Base-by-base conservation (phyloP, 2,797 vertebrate genomes). In the Cossypha polioptera region DNA sequence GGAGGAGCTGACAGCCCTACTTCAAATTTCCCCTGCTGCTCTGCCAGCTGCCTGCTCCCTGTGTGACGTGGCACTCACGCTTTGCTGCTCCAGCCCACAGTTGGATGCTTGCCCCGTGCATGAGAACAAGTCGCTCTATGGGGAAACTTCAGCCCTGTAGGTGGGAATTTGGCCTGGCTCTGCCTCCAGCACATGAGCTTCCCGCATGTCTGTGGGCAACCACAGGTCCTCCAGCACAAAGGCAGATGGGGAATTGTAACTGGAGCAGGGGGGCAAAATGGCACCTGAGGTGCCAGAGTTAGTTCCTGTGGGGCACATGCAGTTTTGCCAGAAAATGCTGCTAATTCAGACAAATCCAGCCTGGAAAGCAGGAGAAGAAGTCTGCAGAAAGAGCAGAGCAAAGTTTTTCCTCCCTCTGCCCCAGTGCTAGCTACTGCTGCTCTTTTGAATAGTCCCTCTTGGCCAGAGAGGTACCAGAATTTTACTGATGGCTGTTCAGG, bases 1-100 rank as follows among this genome's bases (percentile, higher is more conserved):
- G 89, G 89, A 96, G 91, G 72, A 95, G 87, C 72, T 91, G 85
- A 90, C 94, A 87, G 66, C 51, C 36, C 53, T 71, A 20, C 13
- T 93, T 68, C 84, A 92, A 47, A 95, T 93, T 91, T 86, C 74
- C 84, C 84, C 61, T 59, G 67, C 80, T 79, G 77, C 68, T 81
- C 57, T 95, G 94, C 91, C 94, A 89, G 86, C 93, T 93, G 90
- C 92, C 62, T 40, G 73, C 80, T 90, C 42, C 43, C 50, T n/a
- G 36, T 9, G 3, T 86, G 88, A 91, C 5, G n/a, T 80, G 95
- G 62, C n/a, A 5, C 48, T 80, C 76, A 5, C 2, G 5, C 83
- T 83, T 68, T 63, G 58, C 47, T 0, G 4, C 86, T 96, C 80
- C 77, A 83, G 1, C 47, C 85, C 35, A 33, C 62, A 75, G 89